These are phyloP conservation scores for Hyposoter dolosus DNA, from an alignment of 2,888 invertebrate species.

Conservation along the genomic window DNA sequence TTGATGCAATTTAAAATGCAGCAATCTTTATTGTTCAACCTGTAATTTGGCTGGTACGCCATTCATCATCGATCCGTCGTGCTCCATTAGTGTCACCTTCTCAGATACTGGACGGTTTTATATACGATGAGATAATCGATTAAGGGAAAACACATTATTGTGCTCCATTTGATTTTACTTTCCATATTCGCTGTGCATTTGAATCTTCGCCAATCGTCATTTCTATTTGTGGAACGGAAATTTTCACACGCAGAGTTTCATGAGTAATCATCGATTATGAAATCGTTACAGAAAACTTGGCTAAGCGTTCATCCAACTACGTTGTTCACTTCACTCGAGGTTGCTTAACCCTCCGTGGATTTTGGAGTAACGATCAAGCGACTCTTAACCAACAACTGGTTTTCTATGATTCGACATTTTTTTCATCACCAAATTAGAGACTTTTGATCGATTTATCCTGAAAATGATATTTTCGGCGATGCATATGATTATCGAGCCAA, in stretches of 20 bases:
- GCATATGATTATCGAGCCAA: conserved; percentile 63
- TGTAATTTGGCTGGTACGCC: conserved; percentile 34
- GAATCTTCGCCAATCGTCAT: neutral
- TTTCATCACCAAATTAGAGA: neutral
- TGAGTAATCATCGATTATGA: neutral
- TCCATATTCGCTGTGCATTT: neutral
- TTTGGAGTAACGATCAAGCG: neutral
- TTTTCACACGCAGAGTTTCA: neutral
- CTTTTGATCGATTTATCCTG: conserved; percentile 14
- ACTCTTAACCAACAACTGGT: neutral
- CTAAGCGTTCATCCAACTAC: no score
- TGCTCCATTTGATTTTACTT: neutral
- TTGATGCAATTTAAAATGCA: conserved; percentile 4
- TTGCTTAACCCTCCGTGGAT: no score
- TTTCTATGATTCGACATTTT: neutral
- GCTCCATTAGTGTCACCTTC: conserved; percentile 4
- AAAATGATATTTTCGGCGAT: conserved; percentile 63
- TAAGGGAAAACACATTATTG: neutral
- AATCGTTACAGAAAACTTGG: no score
- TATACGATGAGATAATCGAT: neutral
- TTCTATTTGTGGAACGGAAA: neutral
- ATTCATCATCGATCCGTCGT: conserved; percentile 19
- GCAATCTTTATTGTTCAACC: conserved; percentile 2
- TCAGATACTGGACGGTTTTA: neutral
- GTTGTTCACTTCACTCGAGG: no score